Evolutionary conservation across 2,888 invertebrate species (phyloP).

Genomic region (Platycheirus rosarum): DNA sequence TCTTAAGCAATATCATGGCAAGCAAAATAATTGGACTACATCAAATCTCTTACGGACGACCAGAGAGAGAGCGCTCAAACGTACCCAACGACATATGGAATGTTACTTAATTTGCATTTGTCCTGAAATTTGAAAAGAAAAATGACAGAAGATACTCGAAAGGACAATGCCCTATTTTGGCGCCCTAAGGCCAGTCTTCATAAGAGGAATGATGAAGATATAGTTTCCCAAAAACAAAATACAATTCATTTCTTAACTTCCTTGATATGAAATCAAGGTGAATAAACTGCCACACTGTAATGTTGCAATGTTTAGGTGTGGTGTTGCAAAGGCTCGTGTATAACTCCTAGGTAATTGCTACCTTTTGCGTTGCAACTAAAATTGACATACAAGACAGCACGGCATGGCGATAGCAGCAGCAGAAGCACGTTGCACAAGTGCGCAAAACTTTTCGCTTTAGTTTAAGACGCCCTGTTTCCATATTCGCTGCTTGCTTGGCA

Average conservation of each 20-base stretch:
- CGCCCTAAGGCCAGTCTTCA: slow-evolving; percentile 55
- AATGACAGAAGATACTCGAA: neutral
- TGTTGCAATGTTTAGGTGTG: slow-evolving; percentile 8
- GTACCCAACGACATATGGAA: slow-evolving; percentile 69
- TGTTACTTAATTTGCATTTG: slow-evolving; percentile 59
- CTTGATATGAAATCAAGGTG: slow-evolving; percentile 33
- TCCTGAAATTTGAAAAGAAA: slow-evolving; percentile 2
- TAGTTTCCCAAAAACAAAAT: slow-evolving; percentile 50
- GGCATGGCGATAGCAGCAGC: slow-evolving; percentile 4
- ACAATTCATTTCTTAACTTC: slow-evolving; percentile 17
- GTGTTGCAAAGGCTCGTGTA: slow-evolving; percentile 48
- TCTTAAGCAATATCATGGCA: slow-evolving; percentile 10
- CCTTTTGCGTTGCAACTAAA: slow-evolving; percentile 67
- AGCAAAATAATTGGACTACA: slow-evolving; percentile 63
- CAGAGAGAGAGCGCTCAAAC: slow-evolving; percentile 39
- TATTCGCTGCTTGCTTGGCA: slow-evolving; percentile 4
- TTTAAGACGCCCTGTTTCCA: slow-evolving; percentile 66
- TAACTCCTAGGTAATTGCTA: slow-evolving; percentile 72
- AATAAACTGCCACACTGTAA: slow-evolving; percentile 46
- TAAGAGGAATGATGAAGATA: slow-evolving; percentile 57
- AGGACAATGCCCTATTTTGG: slow-evolving; percentile 42
- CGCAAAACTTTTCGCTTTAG: slow-evolving; percentile 74
- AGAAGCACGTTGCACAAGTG: slow-evolving; percentile 67
- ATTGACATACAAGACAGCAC: slow-evolving; percentile 72
- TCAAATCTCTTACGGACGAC: slow-evolving; percentile 16